Evolutionary conservation across 2,113 vertebrate species (phyloP), one percentile per base, ranked within the genome.

Genomic region (Indicator maculatus): DNA sequence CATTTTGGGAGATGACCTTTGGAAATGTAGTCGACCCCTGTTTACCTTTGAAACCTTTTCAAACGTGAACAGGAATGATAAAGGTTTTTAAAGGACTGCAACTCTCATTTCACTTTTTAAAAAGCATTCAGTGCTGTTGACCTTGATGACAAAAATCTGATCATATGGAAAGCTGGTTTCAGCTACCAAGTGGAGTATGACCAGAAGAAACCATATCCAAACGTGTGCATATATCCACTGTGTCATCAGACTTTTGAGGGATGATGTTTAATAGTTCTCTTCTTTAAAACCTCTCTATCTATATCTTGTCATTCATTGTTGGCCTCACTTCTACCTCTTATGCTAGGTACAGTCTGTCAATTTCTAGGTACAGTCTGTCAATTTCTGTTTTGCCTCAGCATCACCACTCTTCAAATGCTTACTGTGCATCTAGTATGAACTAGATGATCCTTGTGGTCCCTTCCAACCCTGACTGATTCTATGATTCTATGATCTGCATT

Each of bases 141-240:
- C 59, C 19, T 72, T 64, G 20, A 39, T 45, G 20, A 74, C n/a
- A 89, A 74, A 59, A 18, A 16, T 53, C 13, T 61, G 50, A 78
- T 59, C 18, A 66, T 71, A 16, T 63, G 16, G 23, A 74, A 74
- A 44, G 28, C 23, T 27, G 23, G 18, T 6, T 70, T 83, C 39
- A 38, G 31, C 45, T 66, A 2, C 33, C 2, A 4, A 44, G 36
- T 0, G 0, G 10, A 61, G 26, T 76, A 70, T 30, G 39, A 50
- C n/a, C 23, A n/a, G 52, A 81, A 8, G 23, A 83, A 83, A 83
- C 8, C 11, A 5, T 36, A 26, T 1, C 1, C 39, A 44, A 16
- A 9, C 74, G 33, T 4, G 3, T 65, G 11, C 20, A 15, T 24
- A 23, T 47, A 76, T 13, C 15, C 12, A 17, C 12, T 52, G 7